These are phyloP conservation scores for Lasioglossum villosulum DNA, from an alignment of 2,888 invertebrate genomes.

Conservation along the genomic window DNA sequence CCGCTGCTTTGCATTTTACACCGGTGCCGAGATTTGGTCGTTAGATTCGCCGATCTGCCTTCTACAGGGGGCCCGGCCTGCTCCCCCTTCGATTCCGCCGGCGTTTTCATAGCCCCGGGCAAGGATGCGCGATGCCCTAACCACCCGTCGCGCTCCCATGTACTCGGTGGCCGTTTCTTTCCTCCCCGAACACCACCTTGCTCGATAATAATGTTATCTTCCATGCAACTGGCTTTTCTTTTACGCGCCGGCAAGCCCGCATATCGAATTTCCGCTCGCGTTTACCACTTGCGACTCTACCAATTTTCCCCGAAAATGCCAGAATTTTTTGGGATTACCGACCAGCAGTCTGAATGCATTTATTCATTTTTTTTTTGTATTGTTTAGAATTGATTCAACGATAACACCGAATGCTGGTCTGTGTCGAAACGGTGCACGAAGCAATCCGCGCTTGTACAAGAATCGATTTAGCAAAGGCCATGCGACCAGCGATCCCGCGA, in stretches of 20 bases:
- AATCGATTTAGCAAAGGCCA: conserved; percentile 45
- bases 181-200: not conserved
- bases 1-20: conserved; percentile 80
- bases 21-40: conserved; percentile 77
- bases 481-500: conserved; percentile 29
- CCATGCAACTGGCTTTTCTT: conserved; percentile 37
- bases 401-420: not conserved
- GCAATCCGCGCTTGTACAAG: conserved; percentile 21
- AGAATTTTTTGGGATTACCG: too few species aligned
- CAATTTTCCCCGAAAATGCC: not conserved
- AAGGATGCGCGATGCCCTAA: conserved; percentile 37
- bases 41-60: conserved; percentile 70
- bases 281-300: not conserved
- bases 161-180: conserved; percentile 48
- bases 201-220: conserved; percentile 56
- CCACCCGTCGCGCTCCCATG: conserved; percentile 41
- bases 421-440: not conserved
- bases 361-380: not conserved
- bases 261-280: conserved; percentile 8
- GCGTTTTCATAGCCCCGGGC: conserved; percentile 43
- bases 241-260: conserved; percentile 18
- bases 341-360: too few species aligned
- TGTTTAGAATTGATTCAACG: conserved; percentile 22
- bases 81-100: conserved; percentile 15
- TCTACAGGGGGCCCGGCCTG: conserved; percentile 24